A percentile compares a stretch with the other conserved stretches of the same genome.
These are phyloP conservation scores for Acrossocheilus fasciatus DNA, from an alignment of 2,797 vertebrate species.

Conservation along the genomic window DNA sequence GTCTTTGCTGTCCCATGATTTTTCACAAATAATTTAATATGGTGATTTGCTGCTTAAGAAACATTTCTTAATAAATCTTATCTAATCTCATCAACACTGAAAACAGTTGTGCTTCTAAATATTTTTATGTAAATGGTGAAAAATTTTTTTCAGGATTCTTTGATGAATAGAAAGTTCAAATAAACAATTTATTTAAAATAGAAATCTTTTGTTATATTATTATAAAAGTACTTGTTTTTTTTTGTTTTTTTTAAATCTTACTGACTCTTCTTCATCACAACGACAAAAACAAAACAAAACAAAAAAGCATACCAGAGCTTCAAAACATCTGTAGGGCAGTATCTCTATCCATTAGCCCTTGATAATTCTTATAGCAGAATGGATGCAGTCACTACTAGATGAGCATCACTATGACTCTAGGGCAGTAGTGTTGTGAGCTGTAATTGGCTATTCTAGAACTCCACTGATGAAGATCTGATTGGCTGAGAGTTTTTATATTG, in stretches of 20 bases:
- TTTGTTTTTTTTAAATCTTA: too few species aligned
- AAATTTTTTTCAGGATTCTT: not conserved
- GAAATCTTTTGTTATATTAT: not conserved
- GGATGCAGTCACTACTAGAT: slow-evolving; percentile 62
- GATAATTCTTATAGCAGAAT: slow-evolving; percentile 67
- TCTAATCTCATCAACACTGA: not conserved
- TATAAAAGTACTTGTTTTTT: too few species aligned
- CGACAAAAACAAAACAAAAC: not conserved
- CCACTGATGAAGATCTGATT: slow-evolving; percentile 66
- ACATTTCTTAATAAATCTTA: not conserved
- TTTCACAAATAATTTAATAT: not conserved
- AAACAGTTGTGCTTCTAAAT: not conserved
- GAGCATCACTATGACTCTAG: slow-evolving; percentile 47
- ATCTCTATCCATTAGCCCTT: slow-evolving; percentile 67
- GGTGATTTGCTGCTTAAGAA: not conserved
- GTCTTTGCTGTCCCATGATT: not conserved
- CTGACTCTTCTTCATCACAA: not conserved
- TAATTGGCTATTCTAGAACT: slow-evolving; percentile 67
- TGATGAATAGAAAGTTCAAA: not conserved
- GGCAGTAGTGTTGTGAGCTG: slow-evolving; percentile 32
- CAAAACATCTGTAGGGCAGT: slow-evolving; percentile 63
- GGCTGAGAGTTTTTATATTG: slow-evolving; percentile 50
- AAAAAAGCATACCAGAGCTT: slow-evolving; percentile 39
- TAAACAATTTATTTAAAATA: not conserved
- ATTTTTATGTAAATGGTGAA: not conserved